Base-by-base conservation (phyloP, 2,113 vertebrate species). In the Centropristis striata region DNA sequence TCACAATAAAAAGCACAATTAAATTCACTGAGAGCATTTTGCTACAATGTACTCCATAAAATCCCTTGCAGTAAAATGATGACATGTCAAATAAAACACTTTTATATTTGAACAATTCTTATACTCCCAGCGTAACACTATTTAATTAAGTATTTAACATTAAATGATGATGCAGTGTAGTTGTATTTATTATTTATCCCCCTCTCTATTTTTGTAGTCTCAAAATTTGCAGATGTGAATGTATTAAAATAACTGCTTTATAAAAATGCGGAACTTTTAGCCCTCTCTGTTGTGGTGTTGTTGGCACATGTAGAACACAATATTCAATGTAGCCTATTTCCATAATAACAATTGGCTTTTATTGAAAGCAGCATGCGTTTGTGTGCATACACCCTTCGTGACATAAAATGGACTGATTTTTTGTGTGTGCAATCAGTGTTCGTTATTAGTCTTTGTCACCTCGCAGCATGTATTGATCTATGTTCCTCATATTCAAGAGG, bases 381-480 rank as follows among this genome's bases (percentile, higher is more conserved):
- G 9, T 28, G 28, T 20, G 53, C 25, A 37, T 32, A 50, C 42
- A 7, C 37, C 8, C 21, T 47, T 28, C 11, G 13, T 76, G 44
- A 46, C n/a, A 14, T 37, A 11, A 23, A 44, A 20, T 53, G 2
- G 36, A 42, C 39, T 23, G 1, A 59, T 46, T 65, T 2, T 50
- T 12, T 23, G 21, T 46, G 12, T 42, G 23, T 21, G 8, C 54
- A 13, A 71, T 65, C 46, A 21, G 51, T 71, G 46, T 39, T 50
- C 8, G 10, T 8, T 65, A 61, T 79, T 58, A 50, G 63, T 51
- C 21, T 71, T 55, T 59, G 80, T 69, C 55, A 70, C 16, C 59
- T 65, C 72, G 72, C 28, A 60, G 37, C 32, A 36, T 13, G 32
- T 67, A 77, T 71, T 63, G 78, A 80, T 77, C 71, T 8, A 16